phyloP scores from a whole-genome alignment of 1,140 invertebrate genomes.

The Caenorhabditis inopinata region DNA sequence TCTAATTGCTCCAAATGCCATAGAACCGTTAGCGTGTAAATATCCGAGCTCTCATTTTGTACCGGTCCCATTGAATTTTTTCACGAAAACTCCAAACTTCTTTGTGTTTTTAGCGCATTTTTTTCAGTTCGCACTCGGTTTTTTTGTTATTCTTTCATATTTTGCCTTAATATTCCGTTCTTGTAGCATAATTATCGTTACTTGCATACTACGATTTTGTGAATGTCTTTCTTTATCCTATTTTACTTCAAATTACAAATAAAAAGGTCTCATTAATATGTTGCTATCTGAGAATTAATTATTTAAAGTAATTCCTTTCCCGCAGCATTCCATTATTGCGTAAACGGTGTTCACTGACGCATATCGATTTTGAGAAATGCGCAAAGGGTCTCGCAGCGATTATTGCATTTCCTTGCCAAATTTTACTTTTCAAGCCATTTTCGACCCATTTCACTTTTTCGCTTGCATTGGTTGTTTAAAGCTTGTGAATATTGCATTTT shows the following conservation, averaged over 20 bases:
- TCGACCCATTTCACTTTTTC: too few relatives aligned
- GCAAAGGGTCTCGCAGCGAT: neutral
- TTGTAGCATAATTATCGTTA: neutral
- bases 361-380: neutral
- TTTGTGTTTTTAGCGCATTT: neutral
- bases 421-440: neutral
- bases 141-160: neutral
- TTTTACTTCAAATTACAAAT: neutral
- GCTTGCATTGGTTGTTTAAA: too few relatives aligned
- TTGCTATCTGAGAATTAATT: neutral
- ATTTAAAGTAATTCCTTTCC: neutral
- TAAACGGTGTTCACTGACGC: neutral
- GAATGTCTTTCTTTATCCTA: neutral
- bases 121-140: neutral
- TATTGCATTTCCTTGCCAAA: neutral
- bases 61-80: neutral
- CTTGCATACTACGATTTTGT: too few relatives aligned
- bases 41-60: neutral
- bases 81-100: neutral
- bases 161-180: too few relatives aligned
- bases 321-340: neutral
- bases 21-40: constrained; percentile 8
- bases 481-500: too few relatives aligned
- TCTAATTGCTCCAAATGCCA: too few relatives aligned
- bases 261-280: too few relatives aligned